Base-by-base conservation (phyloP, 92 coral and sea anemone genomes). In the Heteractis magnifica region DNA sequence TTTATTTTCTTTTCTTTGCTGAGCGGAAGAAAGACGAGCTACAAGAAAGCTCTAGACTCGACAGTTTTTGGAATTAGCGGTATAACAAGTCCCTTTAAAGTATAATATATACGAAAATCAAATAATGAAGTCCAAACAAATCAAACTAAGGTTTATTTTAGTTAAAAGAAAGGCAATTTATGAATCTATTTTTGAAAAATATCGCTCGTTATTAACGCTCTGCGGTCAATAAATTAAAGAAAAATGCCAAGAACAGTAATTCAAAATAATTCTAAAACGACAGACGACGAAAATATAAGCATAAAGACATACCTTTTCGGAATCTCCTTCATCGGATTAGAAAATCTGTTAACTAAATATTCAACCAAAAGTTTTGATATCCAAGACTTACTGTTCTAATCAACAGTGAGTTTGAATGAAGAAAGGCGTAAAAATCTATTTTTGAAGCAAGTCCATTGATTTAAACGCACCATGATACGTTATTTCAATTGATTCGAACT, bases 241-340 rank as follows among this genome's bases (percentile, higher is more conserved):
- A 68, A 68, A 68, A 68, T 20, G 44, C 14, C 48, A 68, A 68
- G 19, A 26, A 20, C 10, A 23, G 73, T 23, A 68, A 68, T 0
- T 1, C 14, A 68, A 26, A 7, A 20, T 68, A 5, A 68, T 20
- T 26, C 5, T 13, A 26, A 23, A 68, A 4, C 11, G 9, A 6
- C 3, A 9, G 10, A 23, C 6, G 23, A 68, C 14, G 23, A 68
- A 8, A n/a, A 68, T 21, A 68, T 41, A 26, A 20, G 8, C 15
- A 20, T 68, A 68, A 68, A 68, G 21, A 68, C 73, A 15, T 68
- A 68, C 73, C 73, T 68, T 68, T 68, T 68, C 73, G 11, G 16
- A 48, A 68, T 68, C 73, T 68, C 49, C 73, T 68, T 68, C 73
- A 68, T 26, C 73, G 13, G 73, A 20, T 68, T 68, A 68, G 8